Conservation (phyloP, 2,888 invertebrate species). For the Chesias legatella region DNA sequence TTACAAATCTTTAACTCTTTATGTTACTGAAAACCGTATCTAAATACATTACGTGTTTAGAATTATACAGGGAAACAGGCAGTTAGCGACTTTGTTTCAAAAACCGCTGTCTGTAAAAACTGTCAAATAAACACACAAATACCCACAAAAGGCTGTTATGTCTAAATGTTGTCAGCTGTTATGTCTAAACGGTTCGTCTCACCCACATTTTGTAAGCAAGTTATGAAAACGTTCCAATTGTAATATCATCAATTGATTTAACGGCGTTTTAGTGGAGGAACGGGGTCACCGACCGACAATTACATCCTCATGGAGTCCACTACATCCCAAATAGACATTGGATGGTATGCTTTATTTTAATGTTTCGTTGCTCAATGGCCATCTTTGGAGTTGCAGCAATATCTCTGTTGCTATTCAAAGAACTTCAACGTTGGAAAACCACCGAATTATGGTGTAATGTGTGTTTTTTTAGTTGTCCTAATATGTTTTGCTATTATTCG, state of each 20-base stretch:
- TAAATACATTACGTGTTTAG: too few relatives aligned
- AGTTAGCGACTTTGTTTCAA: too few relatives aligned
- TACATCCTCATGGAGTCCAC: conserved; percentile 67
- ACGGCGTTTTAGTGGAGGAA: conserved; percentile 77
- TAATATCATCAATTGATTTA: conserved; percentile 80
- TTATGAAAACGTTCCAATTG: conserved; percentile 72
- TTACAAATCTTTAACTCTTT: too few relatives aligned
- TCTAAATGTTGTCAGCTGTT: too few relatives aligned
- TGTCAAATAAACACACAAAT: conserved; percentile 20
- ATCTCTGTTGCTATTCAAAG: not conserved
- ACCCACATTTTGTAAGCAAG: conserved; percentile 54
- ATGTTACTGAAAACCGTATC: too few relatives aligned
- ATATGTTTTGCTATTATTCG: too few relatives aligned
- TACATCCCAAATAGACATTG: conserved; percentile 40
- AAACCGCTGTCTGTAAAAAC: conserved; percentile 9
- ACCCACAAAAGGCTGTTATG: conserved; percentile 40
- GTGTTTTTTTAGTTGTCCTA: too few relatives aligned
- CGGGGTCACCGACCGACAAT: conserved; percentile 77
- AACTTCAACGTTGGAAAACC: too few relatives aligned
- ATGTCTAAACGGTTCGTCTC: conserved; percentile 35
- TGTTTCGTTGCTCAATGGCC: conserved; percentile 26
- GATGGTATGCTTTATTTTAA: conserved; percentile 30
- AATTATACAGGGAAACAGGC: too few relatives aligned
- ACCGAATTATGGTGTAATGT: too few relatives aligned
- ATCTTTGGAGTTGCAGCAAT: conserved; percentile 2